Conservation (phyloP, 2,888 invertebrate species). For the Microplitis deprimator region DNA sequence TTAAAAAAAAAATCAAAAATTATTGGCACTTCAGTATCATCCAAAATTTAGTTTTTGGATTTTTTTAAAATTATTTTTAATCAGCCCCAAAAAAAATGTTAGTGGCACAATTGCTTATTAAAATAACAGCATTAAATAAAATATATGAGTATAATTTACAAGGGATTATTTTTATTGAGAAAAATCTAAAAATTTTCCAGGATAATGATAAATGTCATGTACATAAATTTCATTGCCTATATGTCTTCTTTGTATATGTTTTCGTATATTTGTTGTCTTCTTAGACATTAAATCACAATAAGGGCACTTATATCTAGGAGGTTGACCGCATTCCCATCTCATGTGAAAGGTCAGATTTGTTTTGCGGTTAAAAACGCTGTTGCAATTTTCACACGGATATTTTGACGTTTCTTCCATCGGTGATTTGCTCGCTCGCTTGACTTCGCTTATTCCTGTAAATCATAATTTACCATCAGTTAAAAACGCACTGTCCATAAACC, state of each 20-base stretch:
- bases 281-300: conserved; percentile 52
- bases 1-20: too few relatives aligned
- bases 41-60: too few relatives aligned
- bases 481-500: too few relatives aligned
- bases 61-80: too few relatives aligned
- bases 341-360: conserved; percentile 62
- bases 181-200: background rate
- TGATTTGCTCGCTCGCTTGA: background rate
- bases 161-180: background rate
- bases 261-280: background rate
- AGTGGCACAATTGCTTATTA: too few relatives aligned
- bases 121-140: background rate
- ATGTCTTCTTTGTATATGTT: conserved; percentile 23
- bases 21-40: too few relatives aligned
- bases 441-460: conserved; percentile 47
- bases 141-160: background rate
- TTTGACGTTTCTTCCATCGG: background rate
- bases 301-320: conserved; percentile 53
- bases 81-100: too few relatives aligned
- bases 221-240: background rate
- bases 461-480: background rate
- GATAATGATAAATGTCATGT: background rate
- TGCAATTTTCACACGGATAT: conserved; percentile 52
- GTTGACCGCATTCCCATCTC: conserved; percentile 60
- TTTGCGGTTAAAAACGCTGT: conserved; percentile 61